Conservation (phyloP, 2,888 invertebrate genomes). For the Hypomecis atomaria region DNA sequence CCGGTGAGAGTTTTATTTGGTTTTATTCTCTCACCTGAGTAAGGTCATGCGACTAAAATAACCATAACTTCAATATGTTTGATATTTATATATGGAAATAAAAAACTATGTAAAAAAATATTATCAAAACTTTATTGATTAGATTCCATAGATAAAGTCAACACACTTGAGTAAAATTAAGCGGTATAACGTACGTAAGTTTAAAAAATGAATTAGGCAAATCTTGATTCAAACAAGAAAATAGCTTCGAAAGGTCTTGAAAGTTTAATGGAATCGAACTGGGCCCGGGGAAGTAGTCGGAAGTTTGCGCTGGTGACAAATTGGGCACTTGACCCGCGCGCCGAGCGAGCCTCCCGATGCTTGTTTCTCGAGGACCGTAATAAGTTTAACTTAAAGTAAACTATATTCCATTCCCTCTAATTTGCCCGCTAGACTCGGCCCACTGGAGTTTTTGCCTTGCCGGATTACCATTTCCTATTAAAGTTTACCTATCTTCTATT, state of each 20-base stretch:
- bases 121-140: too few species aligned
- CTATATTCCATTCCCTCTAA: constrained; percentile 84
- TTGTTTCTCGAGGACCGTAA: constrained; percentile 83
- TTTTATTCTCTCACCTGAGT: constrained; percentile 60
- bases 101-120: too few species aligned
- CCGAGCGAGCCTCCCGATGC: constrained; percentile 74
- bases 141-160: too few species aligned
- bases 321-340: constrained; percentile 84
- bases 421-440: constrained; percentile 68
- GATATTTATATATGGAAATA: too few species aligned
- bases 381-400: constrained; percentile 85
- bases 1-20: constrained; percentile 70
- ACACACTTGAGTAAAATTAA: too few species aligned
- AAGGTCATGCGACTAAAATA: constrained; percentile 49
- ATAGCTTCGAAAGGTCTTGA: constrained; percentile 83
- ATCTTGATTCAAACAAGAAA: constrained; percentile 81
- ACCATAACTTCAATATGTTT: constrained; percentile 10
- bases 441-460: constrained; percentile 63
- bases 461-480: constrained; percentile 59
- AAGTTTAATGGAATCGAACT: constrained; percentile 85
- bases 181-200: constrained; percentile 47
- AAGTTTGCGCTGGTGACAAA: constrained; percentile 84
- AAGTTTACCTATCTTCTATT: constrained; percentile 8
- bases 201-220: constrained; percentile 77
- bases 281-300: constrained; percentile 74